Evolutionary conservation across 2,888 invertebrate genomes (phyloP).

Genomic region (Pammene fasciana): DNA sequence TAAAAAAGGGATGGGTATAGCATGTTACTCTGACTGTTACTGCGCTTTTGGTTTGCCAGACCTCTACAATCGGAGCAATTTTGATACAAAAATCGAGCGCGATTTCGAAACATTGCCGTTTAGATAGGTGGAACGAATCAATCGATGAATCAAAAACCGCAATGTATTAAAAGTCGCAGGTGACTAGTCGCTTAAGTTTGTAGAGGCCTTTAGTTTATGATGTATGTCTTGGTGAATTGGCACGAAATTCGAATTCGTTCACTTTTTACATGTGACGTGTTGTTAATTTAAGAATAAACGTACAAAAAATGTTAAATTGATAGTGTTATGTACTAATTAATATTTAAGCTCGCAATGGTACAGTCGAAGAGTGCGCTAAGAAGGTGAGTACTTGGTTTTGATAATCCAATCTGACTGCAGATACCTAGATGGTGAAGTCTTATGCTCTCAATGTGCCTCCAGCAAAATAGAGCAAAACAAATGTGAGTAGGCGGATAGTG

Average conservation of each 20-base stretch:
- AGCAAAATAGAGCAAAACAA: conserved; percentile 31
- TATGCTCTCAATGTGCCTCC: conserved; percentile 7
- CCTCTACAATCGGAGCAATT: too few relatives aligned
- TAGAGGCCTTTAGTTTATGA: conserved; percentile 6
- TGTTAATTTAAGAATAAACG: conserved; percentile 5
- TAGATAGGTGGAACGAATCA: too few relatives aligned
- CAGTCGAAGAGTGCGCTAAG: conserved; percentile 13
- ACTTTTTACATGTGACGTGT: conserved; percentile 10
- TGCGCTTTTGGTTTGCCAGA: too few relatives aligned
- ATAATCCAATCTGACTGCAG: conserved; percentile 4
- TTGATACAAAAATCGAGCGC: too few relatives aligned
- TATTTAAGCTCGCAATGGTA: conserved; percentile 19
- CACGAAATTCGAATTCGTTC: conserved; percentile 32
- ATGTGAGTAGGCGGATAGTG: conserved; percentile 30
- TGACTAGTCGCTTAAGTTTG: neutral
- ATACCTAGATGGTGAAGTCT: neutral
- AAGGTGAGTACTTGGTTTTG: conserved; percentile 20
- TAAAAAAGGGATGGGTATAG: too few relatives aligned
- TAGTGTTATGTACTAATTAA: conserved; percentile 5
- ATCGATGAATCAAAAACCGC: too few relatives aligned
- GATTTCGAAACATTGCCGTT: too few relatives aligned
- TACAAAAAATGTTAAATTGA: conserved; percentile 32
- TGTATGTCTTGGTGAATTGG: conserved; percentile 4
- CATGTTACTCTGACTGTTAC: too few relatives aligned
- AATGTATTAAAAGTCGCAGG: too few relatives aligned